These are phyloP conservation scores for Nothocercus julius DNA, from an alignment of 2,113 vertebrate species.

Conservation along the genomic window DNA sequence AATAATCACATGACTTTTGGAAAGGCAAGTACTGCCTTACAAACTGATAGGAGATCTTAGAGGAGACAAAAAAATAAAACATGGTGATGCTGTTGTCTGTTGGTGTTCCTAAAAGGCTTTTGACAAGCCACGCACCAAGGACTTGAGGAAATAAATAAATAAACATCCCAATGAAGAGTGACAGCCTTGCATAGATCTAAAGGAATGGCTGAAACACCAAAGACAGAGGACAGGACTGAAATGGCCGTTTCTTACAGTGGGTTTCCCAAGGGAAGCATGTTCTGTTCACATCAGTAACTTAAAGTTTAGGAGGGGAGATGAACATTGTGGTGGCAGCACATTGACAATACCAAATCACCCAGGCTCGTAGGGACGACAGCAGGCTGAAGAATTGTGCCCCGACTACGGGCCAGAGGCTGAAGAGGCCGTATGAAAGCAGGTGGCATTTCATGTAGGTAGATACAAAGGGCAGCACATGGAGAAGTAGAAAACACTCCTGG, in stretches of 20 bases:
- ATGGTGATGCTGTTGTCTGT: background rate
- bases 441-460: background rate
- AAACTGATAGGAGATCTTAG: background rate
- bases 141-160: background rate
- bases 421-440: background rate
- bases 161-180: background rate
- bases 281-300: background rate
- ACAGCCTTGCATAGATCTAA: background rate
- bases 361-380: background rate
- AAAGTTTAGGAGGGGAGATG: background rate
- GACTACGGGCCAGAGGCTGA: background rate
- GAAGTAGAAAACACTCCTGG: background rate
- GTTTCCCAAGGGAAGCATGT: background rate
- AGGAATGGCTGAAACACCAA: background rate
- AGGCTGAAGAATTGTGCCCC: background rate
- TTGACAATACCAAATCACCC: constrained; percentile 20
- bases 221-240: background rate
- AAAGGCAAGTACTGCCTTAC: background rate
- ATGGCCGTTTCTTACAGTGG: background rate
- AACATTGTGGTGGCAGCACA: constrained; percentile 23
- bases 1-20: background rate
- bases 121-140: background rate
- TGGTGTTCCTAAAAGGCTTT: background rate
- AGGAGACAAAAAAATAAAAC: background rate
- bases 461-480: background rate